These are phyloP conservation scores for Crenuchus spilurus DNA, from an alignment of 2,797 vertebrate species.

Conservation along the genomic window DNA sequence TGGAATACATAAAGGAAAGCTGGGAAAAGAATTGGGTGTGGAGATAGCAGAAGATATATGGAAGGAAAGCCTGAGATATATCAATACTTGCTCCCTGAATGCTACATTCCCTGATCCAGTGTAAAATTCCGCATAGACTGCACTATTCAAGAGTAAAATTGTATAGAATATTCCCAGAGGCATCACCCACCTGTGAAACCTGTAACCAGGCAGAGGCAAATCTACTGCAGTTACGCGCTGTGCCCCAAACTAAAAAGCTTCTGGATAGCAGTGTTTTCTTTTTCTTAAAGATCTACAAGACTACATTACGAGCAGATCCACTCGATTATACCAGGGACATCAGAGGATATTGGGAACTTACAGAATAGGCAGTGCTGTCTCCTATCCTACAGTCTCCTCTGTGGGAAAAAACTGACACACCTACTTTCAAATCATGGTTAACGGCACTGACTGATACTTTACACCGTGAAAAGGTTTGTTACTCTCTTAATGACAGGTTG, in stretches of 20 bases:
- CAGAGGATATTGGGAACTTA: too few relatives aligned
- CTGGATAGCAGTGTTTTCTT: conserved; percentile 1
- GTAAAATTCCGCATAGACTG: conserved; percentile 8
- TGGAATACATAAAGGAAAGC: background rate
- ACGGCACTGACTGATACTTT: too few relatives aligned
- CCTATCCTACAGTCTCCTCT: too few relatives aligned
- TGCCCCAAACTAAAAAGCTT: conserved; percentile 14
- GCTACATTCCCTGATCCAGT: conserved; percentile 1
- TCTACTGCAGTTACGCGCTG: conserved; percentile 24
- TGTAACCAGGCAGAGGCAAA: background rate
- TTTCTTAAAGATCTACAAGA: background rate
- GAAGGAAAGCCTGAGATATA: background rate
- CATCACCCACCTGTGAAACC: background rate
- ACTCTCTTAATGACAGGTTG: too few relatives aligned
- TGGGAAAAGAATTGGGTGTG: too few relatives aligned
- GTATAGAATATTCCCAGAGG: background rate
- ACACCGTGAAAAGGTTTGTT: too few relatives aligned
- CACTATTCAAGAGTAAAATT: background rate
- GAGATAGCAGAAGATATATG: conserved; percentile 16
- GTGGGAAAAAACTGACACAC: too few relatives aligned
- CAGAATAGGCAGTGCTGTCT: too few relatives aligned
- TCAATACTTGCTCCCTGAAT: background rate
- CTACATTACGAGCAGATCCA: too few relatives aligned
- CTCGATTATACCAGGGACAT: too few relatives aligned
- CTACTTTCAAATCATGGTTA: too few relatives aligned